Percentiles rank a stretch among this genome's conserved stretches.
Conservation (phyloP, 1,140 invertebrate species). For the Philotrypesis tridentata region DNA sequence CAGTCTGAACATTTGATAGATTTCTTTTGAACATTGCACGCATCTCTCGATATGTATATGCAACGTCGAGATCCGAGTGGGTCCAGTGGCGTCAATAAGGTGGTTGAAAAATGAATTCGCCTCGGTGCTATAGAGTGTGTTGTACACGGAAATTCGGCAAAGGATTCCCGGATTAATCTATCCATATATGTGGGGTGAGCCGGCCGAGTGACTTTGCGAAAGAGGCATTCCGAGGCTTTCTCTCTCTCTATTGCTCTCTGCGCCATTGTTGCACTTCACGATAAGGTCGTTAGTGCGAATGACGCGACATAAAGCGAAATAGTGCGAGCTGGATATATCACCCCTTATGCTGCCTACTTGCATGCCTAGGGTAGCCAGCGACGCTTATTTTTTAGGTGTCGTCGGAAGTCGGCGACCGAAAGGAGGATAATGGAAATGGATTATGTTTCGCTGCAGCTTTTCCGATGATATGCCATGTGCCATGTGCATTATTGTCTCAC, state of each 20-base stretch:
- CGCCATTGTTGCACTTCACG: conserved; percentile 46
- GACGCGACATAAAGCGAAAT: conserved; percentile 45
- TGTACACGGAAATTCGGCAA: background rate
- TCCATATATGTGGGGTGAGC: background rate
- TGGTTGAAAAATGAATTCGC: conserved; percentile 39
- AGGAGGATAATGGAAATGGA: conserved; percentile 45
- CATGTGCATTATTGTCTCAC: conserved; percentile 11
- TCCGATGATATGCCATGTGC: background rate
- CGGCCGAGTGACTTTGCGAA: conserved; percentile 39
- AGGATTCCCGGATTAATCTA: conserved; percentile 21
- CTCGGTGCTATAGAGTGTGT: background rate
- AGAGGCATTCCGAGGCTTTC: conserved; percentile 32
- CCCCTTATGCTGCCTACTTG: conserved; percentile 6
- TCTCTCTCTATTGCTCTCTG: background rate
- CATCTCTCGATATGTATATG: background rate
- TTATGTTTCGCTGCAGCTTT: conserved; percentile 33
- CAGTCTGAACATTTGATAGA: conserved; percentile 2
- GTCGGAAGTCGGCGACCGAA: background rate
- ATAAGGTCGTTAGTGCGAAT: conserved; percentile 51
- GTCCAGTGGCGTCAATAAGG: conserved; percentile 4
- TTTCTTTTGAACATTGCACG: conserved; percentile 1
- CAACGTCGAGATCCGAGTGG: background rate
- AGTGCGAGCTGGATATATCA: conserved; percentile 19
- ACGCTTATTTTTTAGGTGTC: conserved; percentile 31
- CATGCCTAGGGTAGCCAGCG: background rate